Base-by-base conservation (phyloP, 2,888 invertebrate genomes). In the Lithophane leautieri region DNA sequence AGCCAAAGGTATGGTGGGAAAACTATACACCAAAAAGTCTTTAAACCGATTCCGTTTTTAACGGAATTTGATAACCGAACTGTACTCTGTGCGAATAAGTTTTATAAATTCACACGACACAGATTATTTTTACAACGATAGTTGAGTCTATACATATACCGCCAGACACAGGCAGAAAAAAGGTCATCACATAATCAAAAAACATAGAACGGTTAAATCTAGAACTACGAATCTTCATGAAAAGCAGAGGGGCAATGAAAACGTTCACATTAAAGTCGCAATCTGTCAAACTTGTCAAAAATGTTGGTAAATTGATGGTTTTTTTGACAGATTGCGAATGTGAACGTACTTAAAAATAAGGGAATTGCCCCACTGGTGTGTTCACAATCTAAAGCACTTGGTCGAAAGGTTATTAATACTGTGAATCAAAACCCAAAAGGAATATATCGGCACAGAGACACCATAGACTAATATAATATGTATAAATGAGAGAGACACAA, bases 401-500 rank as follows among this genome's bases (percentile, higher is more conserved):
- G 0, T 34, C 25, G 34, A 66, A 50, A 9, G 47, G 22, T 66
- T 47, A 12, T 47, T 47, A 19, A 19, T 12, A 50, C 28, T 14
- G 9, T 54, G 44, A 73, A 58, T 22, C 0, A 28, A 50, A 73
- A 42, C 14, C 16, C 50, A 61, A 44, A 16, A 74, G 14, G 4
- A 25, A 52, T 54, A 72, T 44, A 44, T 70, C 12, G 22, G 16
- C 22, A 63, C 54, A 6, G 34, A 34, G 34, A 34, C 34, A 34
- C 34, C 34, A 34, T 34, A 34, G 34, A 34, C 34, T 34, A 34
- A 34, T 34, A 34, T 34, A 6, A 34, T n/a, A 34, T 44, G 11
- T 8, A 42, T 42, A 9, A 6, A 42, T 9, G 42, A 42, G 42
- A 42, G 54, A 52, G 47, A 73, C 70, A 74, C 76, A 54, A 78